A percentile compares a stretch with the other conserved stretches of the same genome.
Evolutionary conservation across 2,797 vertebrate species (phyloP).

Genomic region (Pelodytes ibericus): DNA sequence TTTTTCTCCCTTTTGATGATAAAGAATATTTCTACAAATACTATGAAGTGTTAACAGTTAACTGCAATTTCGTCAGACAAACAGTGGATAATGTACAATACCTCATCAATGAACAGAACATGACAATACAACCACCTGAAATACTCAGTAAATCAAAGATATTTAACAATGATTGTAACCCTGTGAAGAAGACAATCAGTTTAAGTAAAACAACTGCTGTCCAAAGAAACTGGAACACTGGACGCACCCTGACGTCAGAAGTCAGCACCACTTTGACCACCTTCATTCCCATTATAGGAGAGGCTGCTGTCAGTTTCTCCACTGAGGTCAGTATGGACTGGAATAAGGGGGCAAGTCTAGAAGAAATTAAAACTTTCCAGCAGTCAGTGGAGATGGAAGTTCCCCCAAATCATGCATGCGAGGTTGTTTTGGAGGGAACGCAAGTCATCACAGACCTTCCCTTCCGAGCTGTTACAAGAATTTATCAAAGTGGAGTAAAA

Average conservation of each 20-base stretch:
- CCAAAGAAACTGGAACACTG: conserved; percentile 75
- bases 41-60: conserved; percentile 49
- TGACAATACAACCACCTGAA: conserved; percentile 55
- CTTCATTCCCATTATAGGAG: conserved; percentile 68
- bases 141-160: conserved; percentile 63
- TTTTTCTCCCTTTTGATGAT: conserved; percentile 50
- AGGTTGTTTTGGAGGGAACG: conserved; percentile 73
- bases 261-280: conserved; percentile 70
- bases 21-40: conserved; percentile 47
- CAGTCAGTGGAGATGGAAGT: conserved; percentile 60
- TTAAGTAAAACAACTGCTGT: conserved; percentile 71
- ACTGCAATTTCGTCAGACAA: conserved; percentile 25
- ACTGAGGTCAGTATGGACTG: conserved; percentile 72
- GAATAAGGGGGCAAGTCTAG: conserved; percentile 69
- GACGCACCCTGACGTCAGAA: conserved; percentile 72
- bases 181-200: conserved; percentile 68
- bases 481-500: conserved; percentile 72
- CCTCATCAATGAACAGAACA: conserved; percentile 67
- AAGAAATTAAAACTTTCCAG: too few species aligned
- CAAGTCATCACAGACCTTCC: conserved; percentile 74
- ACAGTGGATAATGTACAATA: conserved; percentile 59
- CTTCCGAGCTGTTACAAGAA: conserved; percentile 74
- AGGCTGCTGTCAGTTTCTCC: conserved; percentile 64
- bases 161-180: conserved; percentile 75
- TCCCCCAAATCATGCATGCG: conserved; percentile 72